These are phyloP conservation scores for Apamea sordens DNA, from an alignment of 2,888 invertebrate species.

Conservation along the genomic window DNA sequence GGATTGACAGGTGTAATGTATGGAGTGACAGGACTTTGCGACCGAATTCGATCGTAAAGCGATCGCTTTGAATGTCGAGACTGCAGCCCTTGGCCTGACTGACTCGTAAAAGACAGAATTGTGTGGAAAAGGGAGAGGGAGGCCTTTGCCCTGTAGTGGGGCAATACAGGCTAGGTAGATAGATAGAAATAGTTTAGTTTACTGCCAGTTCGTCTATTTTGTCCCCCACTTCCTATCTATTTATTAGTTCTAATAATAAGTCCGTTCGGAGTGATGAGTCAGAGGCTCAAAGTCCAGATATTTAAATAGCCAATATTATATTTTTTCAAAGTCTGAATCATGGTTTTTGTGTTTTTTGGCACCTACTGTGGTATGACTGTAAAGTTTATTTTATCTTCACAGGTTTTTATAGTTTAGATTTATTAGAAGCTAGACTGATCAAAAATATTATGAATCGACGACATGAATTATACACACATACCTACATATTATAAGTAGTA, in stretches of 20 bases:
- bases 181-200: no score
- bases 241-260: constrained; percentile 6
- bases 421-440: background rate
- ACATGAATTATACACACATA: background rate
- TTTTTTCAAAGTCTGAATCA: constrained; percentile 1
- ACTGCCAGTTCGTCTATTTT: background rate
- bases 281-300: constrained; percentile 1
- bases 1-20: no score
- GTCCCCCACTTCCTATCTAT: background rate
- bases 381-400: background rate
- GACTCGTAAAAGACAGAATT: no score
- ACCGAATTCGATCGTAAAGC: no score
- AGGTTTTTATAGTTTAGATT: no score
- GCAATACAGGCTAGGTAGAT: no score
- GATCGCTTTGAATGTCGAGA: no score
- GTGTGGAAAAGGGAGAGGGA: no score
- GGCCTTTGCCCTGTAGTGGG: no score
- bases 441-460: background rate
- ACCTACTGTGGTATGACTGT: background rate
- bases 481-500: background rate
- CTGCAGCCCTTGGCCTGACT: no score
- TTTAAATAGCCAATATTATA: background rate
- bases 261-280: constrained; percentile 10
- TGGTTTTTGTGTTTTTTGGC: constrained; percentile 13
- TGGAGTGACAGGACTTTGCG: no score